phyloP scores from a whole-genome alignment of 1,140 invertebrate genomes.

The Drosophila mauritiana region DNA sequence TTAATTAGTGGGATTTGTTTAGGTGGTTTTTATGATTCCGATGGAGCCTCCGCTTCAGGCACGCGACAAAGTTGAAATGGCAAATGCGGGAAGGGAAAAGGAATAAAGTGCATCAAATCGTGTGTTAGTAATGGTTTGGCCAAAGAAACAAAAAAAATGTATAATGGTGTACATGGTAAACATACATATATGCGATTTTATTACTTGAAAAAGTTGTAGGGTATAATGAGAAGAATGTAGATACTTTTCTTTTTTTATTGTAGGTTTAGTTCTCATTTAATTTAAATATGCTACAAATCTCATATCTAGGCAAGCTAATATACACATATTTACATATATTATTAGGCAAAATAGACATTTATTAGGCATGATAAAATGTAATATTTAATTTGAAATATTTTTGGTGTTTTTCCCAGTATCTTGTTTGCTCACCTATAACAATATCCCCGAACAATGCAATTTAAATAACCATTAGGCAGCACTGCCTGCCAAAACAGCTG shows the following conservation, averaged over 20 bases:
- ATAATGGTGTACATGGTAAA: too few relatives aligned
- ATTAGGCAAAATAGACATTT: too few relatives aligned
- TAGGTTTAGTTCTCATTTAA: too few relatives aligned
- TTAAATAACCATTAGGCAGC: slow-evolving; percentile 45
- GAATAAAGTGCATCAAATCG: slow-evolving; percentile 31
- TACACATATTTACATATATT: too few relatives aligned
- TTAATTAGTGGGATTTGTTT: slow-evolving; percentile 76
- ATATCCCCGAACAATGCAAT: slow-evolving; percentile 12
- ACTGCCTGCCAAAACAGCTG: slow-evolving; percentile 59
- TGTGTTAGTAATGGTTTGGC: slow-evolving; percentile 3
- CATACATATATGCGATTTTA: too few relatives aligned
- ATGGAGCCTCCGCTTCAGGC: slow-evolving; percentile 27
- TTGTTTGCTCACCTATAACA: not conserved
- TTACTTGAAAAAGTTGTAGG: too few relatives aligned
- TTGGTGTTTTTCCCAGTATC: not conserved
- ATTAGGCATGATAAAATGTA: too few relatives aligned
- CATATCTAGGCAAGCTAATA: too few relatives aligned
- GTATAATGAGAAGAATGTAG: too few relatives aligned
- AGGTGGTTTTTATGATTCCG: slow-evolving; percentile 50
- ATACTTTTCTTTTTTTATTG: too few relatives aligned
- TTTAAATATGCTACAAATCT: too few relatives aligned
- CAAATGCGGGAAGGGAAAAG: slow-evolving; percentile 28
- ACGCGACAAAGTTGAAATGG: slow-evolving; percentile 57
- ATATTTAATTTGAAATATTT: not conserved
- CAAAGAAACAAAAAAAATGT: not conserved